A percentile compares a stretch with the other conserved stretches of the same genome.
phyloP scores from a whole-genome alignment of 2,113 vertebrate genomes.

The Pimephales promelas region DNA sequence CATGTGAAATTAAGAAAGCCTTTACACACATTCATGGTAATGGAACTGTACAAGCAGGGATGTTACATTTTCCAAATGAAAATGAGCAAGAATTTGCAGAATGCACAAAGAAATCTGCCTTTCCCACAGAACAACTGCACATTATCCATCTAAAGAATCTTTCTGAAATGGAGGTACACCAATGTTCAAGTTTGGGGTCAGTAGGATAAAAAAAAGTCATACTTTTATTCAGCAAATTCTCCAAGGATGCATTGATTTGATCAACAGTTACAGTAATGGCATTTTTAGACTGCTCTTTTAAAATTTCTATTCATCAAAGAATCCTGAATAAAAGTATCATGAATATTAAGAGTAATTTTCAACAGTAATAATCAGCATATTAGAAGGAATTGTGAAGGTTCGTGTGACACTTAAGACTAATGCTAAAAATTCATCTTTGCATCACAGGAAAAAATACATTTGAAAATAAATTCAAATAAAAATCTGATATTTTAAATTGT shows the following conservation, averaged over 20 bases:
- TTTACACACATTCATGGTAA: constrained; percentile 7
- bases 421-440: no score
- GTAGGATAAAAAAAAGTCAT: not conserved
- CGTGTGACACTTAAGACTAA: not conserved
- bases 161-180: not conserved
- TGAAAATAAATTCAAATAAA: not conserved
- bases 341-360: not conserved
- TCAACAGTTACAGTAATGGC: not conserved
- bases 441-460: not conserved
- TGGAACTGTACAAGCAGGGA: constrained; percentile 12
- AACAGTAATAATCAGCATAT: not conserved
- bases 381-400: not conserved
- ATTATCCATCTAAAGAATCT: not conserved
- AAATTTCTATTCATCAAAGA: not conserved
- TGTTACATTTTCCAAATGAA: constrained; percentile 24
- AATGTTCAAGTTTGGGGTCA: not conserved
- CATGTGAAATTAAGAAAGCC: constrained; percentile 45
- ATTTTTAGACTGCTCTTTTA: not conserved
- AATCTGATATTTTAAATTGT: no score
- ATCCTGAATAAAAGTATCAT: not conserved
- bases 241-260: not conserved
- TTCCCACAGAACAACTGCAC: constrained; percentile 20
- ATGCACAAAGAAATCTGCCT: not conserved
- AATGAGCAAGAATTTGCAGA: constrained; percentile 30
- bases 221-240: not conserved